These are phyloP conservation scores for Drosophila ohnishii DNA, from an alignment of 1,140 invertebrate species.

Conservation along the genomic window DNA sequence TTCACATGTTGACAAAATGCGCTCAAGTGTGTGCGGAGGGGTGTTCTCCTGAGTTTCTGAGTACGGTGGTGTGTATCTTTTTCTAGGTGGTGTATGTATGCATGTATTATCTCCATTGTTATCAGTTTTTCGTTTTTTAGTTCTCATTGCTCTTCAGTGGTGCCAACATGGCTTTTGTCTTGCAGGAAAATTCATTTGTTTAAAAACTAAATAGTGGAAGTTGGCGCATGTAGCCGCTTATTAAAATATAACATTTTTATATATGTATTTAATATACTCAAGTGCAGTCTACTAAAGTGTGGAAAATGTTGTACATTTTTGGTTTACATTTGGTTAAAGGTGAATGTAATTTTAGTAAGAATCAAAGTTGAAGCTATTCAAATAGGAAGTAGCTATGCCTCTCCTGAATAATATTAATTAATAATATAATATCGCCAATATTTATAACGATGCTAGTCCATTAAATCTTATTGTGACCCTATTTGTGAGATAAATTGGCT, in stretches of 20 bases:
- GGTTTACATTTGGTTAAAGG: background rate
- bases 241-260: background rate
- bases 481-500: background rate
- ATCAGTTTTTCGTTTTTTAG: conserved; percentile 27
- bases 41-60: conserved; percentile 7
- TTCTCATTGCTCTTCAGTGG: conserved; percentile 12
- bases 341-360: background rate
- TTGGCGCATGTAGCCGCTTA: too few species aligned
- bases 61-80: conserved; percentile 36
- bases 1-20: conserved; percentile 68
- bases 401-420: background rate
- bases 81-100: conserved; percentile 17
- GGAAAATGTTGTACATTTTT: background rate
- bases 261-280: too few species aligned
- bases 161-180: conserved; percentile 17
- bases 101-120: conserved; percentile 28
- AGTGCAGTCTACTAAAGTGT: background rate
- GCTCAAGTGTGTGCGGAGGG: conserved; percentile 35
- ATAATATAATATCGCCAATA: background rate
- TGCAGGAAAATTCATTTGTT: background rate
- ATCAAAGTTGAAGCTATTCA: background rate
- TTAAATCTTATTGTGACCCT: background rate
- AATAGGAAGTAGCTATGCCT: too few species aligned
- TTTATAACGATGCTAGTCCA: background rate
- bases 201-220: background rate